Evolutionary conservation across 2,888 invertebrate species (phyloP).

Genomic region (Leptinotarsa peninsularis): DNA sequence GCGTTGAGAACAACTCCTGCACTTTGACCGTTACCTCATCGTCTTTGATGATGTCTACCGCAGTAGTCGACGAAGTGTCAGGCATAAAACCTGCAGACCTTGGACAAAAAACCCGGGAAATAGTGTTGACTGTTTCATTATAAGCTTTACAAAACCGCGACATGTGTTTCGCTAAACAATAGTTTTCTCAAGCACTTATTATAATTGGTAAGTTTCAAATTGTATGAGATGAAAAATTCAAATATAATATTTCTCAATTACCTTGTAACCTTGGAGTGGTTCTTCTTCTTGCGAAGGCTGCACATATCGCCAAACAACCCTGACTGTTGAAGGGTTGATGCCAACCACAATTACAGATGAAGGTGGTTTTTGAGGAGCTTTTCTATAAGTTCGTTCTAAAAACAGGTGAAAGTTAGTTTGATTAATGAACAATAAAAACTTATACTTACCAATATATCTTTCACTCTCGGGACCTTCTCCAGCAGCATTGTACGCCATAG

Average conservation of each 20-base stretch:
- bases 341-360: conserved; percentile 89
- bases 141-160: too few relatives aligned
- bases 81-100: too few relatives aligned
- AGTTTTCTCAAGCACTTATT: too few relatives aligned
- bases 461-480: conserved; percentile 97
- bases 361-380: conserved; percentile 95
- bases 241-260: conserved; percentile 56
- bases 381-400: conserved; percentile 85
- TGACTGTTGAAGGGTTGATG: conserved; percentile 86
- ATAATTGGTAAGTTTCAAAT: too few relatives aligned
- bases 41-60: too few relatives aligned
- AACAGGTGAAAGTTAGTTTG: conserved; percentile 21
- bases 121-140: too few relatives aligned
- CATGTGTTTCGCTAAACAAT: too few relatives aligned
- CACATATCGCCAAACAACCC: conserved; percentile 93
- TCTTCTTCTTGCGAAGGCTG: conserved; percentile 92
- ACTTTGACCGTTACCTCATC: too few relatives aligned
- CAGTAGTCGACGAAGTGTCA: too few relatives aligned
- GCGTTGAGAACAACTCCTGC: too few relatives aligned
- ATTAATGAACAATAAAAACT: background rate
- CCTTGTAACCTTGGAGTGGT: conserved; percentile 93
- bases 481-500: conserved; percentile 96
- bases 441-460: conserved; percentile 74
- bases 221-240: background rate
- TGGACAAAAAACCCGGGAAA: too few relatives aligned